Conservation (phyloP, 2,797 vertebrate genomes). For the Chaetophractus vellerosus region DNA sequence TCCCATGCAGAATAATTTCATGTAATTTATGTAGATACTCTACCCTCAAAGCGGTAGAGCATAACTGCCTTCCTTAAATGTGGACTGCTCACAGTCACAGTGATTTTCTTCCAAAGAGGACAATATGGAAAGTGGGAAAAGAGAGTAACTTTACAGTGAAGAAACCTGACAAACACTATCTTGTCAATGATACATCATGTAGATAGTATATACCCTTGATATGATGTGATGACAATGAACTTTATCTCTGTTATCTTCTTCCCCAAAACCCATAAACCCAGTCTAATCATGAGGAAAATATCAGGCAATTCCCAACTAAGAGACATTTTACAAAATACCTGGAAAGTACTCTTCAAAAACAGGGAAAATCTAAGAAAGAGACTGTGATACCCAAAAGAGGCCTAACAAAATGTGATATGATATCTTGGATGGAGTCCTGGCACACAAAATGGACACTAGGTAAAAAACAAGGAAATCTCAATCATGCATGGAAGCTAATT, state of each 20-base stretch:
- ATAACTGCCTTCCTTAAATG: not conserved
- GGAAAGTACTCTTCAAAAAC: not conserved
- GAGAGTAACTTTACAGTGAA: not conserved
- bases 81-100: not conserved
- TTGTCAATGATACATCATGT: not conserved
- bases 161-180: not conserved
- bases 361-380: not conserved
- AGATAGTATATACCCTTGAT: too few relatives aligned
- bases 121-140: too few relatives aligned
- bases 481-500: not conserved
- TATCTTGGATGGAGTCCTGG: not conserved
- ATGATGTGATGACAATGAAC: not conserved
- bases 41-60: not conserved
- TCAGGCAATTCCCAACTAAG: not conserved
- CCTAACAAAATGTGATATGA: not conserved
- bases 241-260: not conserved
- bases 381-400: not conserved
- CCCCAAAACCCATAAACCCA: not conserved
- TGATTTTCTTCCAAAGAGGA: not conserved
- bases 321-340: not conserved
- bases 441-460: not conserved
- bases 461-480: not conserved
- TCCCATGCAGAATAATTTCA: too few relatives aligned
- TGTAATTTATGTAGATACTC: too few relatives aligned
- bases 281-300: too few relatives aligned